Base-by-base conservation (phyloP, 2,888 invertebrate species). In the Ennomos fuscantarius region DNA sequence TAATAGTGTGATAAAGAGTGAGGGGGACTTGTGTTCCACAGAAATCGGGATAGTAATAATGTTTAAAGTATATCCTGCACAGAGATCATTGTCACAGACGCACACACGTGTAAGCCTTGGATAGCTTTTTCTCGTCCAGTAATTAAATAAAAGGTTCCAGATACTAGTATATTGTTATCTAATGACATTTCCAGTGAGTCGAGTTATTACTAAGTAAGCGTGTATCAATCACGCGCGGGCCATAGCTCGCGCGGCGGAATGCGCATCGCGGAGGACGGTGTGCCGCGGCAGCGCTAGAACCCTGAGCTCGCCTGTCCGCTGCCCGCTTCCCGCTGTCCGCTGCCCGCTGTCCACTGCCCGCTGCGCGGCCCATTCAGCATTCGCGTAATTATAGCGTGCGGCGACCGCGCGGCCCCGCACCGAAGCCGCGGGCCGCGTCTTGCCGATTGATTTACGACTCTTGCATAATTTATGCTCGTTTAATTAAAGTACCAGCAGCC, bases 401-500 rank as follows among this genome's bases (percentile, higher is more conserved):
- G 56, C 63, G 6, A 42, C 62, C 50, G 48, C 60, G 68, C 63
- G 60, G 55, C 42, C 63, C 63, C 55, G 67, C 66, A 59, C 63
- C 61, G 60, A 60, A 49, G 44, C 51, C 63, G 60, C 55, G 55
- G 64, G 63, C 62, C 60, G 50, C 62, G 58, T 57, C 70, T 65
- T 71, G 81, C 67, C 80, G 88, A 88, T 79, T 88, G 88, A 88
- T 88, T 87, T 88, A 88, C 78, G 75, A 75, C 63, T 62, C 61
- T 55, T 52, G 53, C 60, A 76, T 88, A 82, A 88, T 88, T 87
- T 87, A 87, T 86, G 84, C 76, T 63, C 76, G 86, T 87, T 87
- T 89, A 88, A 88, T 89, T 89, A 87, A 88, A 89, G 89, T 84
- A 81, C 78, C 78, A 78, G 76, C 76, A 85, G 86, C 81, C 86